Evolutionary conservation across 2,113 vertebrate species (phyloP).

Genomic region (Butastur rufipennis): DNA sequence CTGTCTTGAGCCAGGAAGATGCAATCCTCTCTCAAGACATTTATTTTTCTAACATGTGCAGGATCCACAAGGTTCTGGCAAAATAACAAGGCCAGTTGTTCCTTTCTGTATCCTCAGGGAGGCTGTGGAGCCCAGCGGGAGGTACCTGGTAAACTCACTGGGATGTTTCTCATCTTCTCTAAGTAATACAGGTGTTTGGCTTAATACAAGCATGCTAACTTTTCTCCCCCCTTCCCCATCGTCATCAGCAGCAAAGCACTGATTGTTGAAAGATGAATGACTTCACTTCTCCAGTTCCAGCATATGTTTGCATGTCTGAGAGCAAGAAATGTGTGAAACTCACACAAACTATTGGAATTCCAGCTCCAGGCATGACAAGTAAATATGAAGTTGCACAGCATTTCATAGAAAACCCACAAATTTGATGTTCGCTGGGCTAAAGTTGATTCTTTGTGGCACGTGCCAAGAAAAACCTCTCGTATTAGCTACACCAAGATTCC

Average conservation of each 20-base stretch:
- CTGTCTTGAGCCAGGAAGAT: neutral
- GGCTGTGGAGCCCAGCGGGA: neutral
- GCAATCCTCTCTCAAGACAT: neutral
- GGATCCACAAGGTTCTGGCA: neutral
- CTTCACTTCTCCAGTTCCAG: slow-evolving; percentile 23
- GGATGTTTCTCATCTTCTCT: neutral
- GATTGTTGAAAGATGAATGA: neutral
- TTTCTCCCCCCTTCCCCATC: neutral
- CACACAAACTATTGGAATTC: slow-evolving; percentile 44
- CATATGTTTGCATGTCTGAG: slow-evolving; percentile 31
- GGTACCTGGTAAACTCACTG: neutral
- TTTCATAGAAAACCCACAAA: slow-evolving; percentile 18
- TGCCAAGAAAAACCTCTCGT: neutral
- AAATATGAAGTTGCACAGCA: neutral
- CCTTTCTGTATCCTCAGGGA: neutral
- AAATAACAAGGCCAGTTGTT: neutral
- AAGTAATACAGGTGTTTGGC: neutral
- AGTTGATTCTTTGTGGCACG: neutral
- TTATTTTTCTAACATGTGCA: neutral
- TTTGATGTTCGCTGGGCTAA: neutral
- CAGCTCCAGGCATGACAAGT: slow-evolving; percentile 11
- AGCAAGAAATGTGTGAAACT: slow-evolving; percentile 47
- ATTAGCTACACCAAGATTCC: neutral
- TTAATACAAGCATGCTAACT: neutral
- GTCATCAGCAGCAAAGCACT: neutral